Evolutionary conservation across 2,113 vertebrate genomes (phyloP).

Genomic region (Salvelinus alpinus): DNA sequence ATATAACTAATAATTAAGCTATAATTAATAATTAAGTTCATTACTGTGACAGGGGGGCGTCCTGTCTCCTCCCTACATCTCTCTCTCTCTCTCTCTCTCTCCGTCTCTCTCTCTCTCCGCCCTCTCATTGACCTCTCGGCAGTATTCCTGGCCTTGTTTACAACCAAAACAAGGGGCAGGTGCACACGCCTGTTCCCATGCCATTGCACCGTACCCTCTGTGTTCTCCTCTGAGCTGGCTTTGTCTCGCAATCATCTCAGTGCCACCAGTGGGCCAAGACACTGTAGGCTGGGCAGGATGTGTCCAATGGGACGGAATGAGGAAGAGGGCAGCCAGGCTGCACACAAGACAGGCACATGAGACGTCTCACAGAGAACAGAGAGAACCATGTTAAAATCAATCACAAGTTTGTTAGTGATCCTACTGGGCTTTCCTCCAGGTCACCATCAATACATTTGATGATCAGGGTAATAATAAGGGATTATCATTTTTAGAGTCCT

Average conservation of each 20-base stretch:
- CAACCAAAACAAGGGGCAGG: slow-evolving; percentile 54
- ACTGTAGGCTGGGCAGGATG: not conserved
- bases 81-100: not conserved
- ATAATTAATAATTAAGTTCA: too few species aligned
- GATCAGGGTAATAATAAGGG: too few species aligned
- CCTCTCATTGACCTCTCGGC: slow-evolving; percentile 32
- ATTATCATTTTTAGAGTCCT: too few species aligned
- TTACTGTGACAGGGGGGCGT: not conserved
- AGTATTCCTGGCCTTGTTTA: slow-evolving; percentile 48
- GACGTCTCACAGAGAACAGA: too few species aligned
- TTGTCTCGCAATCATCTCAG: slow-evolving; percentile 22
- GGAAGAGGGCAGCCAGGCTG: not conserved
- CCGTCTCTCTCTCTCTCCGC: slow-evolving; percentile 8
- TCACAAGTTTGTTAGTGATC: too few species aligned
- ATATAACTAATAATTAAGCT: too few species aligned
- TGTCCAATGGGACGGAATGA: not conserved
- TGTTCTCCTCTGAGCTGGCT: slow-evolving; percentile 6
- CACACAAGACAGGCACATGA: too few species aligned
- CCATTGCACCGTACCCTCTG: slow-evolving; percentile 18
- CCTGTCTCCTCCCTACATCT: slow-evolving; percentile 17
- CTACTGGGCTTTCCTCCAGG: too few species aligned
- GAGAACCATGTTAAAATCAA: too few species aligned
- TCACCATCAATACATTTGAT: too few species aligned
- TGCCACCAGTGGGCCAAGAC: not conserved
- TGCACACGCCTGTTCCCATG: slow-evolving; percentile 52